These are phyloP conservation scores for Lasioglossum baleicum DNA, from an alignment of 1,140 invertebrate species.

Conservation along the genomic window DNA sequence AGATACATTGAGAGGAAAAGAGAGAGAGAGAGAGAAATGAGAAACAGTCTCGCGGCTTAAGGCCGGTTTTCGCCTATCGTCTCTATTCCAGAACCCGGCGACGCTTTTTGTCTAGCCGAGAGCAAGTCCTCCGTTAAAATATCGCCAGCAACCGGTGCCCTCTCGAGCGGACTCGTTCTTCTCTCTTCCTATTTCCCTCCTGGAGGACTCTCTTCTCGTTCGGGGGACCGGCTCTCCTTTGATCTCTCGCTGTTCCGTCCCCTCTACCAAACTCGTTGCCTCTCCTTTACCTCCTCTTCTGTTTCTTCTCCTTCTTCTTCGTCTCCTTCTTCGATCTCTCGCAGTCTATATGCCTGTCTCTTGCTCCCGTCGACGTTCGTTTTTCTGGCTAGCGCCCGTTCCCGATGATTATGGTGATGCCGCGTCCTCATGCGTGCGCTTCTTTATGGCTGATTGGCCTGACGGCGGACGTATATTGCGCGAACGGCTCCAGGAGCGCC, in stretches of 20 bases:
- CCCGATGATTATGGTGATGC: slow-evolving; percentile 50
- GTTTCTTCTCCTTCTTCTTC: not conserved
- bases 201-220: slow-evolving; percentile 6
- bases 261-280: not conserved
- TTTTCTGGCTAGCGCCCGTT: slow-evolving; percentile 25
- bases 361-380: slow-evolving; percentile 14
- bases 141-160: slow-evolving; percentile 21
- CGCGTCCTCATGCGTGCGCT: slow-evolving; percentile 23
- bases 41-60: slow-evolving; percentile 12
- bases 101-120: slow-evolving; percentile 40
- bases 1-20: no score
- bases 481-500: slow-evolving; percentile 22
- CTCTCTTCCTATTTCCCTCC: slow-evolving; percentile 37
- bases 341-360: not conserved
- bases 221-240: slow-evolving; percentile 36
- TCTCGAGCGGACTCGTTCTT: slow-evolving; percentile 26
- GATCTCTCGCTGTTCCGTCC: slow-evolving; percentile 23
- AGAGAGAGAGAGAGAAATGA: no score
- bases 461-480: slow-evolving; percentile 42
- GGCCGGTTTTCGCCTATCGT: slow-evolving; percentile 52
- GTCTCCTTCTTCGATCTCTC: not conserved
- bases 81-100: slow-evolving; percentile 32
- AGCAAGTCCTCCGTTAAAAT: slow-evolving; percentile 34
- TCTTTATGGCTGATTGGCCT: slow-evolving; percentile 53
- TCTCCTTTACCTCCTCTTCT: not conserved